These are phyloP conservation scores for Drosophila conformis DNA, from an alignment of 2,888 invertebrate species.

Conservation along the genomic window DNA sequence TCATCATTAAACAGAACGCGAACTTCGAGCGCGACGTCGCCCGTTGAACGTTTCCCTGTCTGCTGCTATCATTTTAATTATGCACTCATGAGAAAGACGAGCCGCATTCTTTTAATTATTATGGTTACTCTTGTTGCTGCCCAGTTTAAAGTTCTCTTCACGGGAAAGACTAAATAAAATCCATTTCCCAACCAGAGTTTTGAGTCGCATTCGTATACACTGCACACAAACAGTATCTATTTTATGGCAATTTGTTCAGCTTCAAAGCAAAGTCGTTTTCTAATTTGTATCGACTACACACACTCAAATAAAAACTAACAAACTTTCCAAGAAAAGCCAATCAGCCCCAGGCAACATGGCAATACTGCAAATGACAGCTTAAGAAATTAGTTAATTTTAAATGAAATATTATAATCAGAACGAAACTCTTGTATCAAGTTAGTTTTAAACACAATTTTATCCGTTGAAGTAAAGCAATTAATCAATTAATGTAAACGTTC, in stretches of 20 bases:
- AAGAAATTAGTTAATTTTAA: background rate
- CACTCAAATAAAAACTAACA: background rate
- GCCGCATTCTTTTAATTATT: conserved; percentile 46
- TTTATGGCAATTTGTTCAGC: background rate
- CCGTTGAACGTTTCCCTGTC: conserved; percentile 20
- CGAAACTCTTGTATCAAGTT: background rate
- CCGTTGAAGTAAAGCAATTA: background rate
- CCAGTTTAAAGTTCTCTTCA: conserved; percentile 50
- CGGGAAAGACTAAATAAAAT: conserved; percentile 48
- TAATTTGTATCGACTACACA: background rate
- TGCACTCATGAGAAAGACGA: conserved; percentile 67
- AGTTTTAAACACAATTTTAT: background rate
- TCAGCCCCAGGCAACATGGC: background rate
- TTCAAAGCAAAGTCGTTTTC: background rate
- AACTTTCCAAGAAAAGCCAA: background rate
- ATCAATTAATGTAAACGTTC: background rate
- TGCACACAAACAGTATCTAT: conserved; percentile 5
- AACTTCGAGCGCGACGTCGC: conserved; percentile 59
- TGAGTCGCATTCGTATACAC: conserved; percentile 43
- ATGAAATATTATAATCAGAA: background rate
- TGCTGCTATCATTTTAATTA: conserved; percentile 73
- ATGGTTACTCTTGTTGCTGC: conserved; percentile 30
- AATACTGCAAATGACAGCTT: background rate
- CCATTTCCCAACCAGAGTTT: conserved; percentile 51
- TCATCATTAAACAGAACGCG: conserved; percentile 71